A percentile compares a stretch with the other conserved stretches of the same genome.
Conservation (phyloP, 2,797 vertebrate genomes). For the Dipus sagitta region DNA sequence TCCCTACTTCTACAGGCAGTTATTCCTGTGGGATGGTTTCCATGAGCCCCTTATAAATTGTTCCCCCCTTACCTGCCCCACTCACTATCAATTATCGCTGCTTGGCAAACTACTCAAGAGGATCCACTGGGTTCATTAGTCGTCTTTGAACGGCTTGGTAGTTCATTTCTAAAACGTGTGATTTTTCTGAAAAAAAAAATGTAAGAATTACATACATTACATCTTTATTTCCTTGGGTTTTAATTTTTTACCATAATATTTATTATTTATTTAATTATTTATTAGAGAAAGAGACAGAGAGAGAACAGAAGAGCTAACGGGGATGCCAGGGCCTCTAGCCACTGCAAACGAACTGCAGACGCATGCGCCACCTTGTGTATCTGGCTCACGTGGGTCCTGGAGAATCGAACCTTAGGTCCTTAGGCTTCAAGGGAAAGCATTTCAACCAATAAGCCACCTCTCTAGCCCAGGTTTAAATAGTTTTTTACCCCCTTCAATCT, state of each 20-base stretch:
- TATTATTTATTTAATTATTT: too few species aligned
- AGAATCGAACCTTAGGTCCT: too few species aligned
- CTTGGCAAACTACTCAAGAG: background rate
- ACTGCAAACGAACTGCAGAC: too few species aligned
- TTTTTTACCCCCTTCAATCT: background rate
- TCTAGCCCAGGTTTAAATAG: too few species aligned
- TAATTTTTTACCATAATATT: too few species aligned
- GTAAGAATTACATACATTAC: background rate
- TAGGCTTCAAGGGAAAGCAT: too few species aligned
- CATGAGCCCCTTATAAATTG: background rate
- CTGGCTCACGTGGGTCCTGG: too few species aligned
- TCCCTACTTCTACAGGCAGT: background rate
- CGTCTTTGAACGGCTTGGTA: background rate
- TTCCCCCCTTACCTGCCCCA: background rate
- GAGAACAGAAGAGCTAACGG: too few species aligned
- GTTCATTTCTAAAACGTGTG: background rate
- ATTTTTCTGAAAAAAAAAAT: background rate
- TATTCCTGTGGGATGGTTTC: constrained; percentile 33
- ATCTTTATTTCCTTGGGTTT: background rate
- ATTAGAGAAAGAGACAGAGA: too few species aligned
- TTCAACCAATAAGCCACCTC: too few species aligned
- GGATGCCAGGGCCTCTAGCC: too few species aligned
- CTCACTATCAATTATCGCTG: background rate
- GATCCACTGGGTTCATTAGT: constrained; percentile 10
- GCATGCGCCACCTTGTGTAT: too few species aligned